Evolutionary conservation across 2,113 vertebrate species (phyloP), one percentile per base, ranked within the genome.

Genomic region (Talpa occidentalis): DNA sequence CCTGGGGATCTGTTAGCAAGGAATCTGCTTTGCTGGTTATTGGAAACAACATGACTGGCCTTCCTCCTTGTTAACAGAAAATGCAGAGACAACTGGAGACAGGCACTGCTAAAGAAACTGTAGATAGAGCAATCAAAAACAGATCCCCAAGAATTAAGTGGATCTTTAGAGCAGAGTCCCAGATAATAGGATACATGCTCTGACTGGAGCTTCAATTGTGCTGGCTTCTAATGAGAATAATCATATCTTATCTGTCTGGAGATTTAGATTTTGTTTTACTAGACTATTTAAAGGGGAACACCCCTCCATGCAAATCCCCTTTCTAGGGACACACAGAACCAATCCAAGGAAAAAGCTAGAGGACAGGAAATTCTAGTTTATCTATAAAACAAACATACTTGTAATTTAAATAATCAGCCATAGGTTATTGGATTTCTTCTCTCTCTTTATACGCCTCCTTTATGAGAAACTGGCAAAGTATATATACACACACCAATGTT

Each of bases 381-480:
- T 85, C 88, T 80, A 42, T 78, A 92, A 94, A 85, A 69, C 73
- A 88, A 92, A 82, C 91, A 94, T 81, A 82, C 74, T 96, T 69
- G 37, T 22, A 40, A 76, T 86, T 93, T 94, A 74, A 80, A 95
- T 84, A 87, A 89, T 79, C 91, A 88, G 74, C 74, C 87, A 80
- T 66, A 79, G 86, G 93, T 89, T 93, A 83, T 80, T 79, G 86
- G 52, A 78, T 95, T 93, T 91, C 44, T 96, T 90, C 78, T 59
- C 64, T 91, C 93, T 95, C 64, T 94, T 86, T 97, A 94, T 88
- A 89, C 22, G 76, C 30, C 30, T 70, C 49, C 59, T 92, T 94
- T 90, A 85, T 95, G 89, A 91, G 74, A 95, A 96, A 94, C 79
- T 70, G 78, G 83, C 70, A 66, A 93, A 89, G 74, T 78, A 32